Conservation (phyloP, 37 sponge, comb jelly and placozoan genomes). For the Geodia barretti region DNA sequence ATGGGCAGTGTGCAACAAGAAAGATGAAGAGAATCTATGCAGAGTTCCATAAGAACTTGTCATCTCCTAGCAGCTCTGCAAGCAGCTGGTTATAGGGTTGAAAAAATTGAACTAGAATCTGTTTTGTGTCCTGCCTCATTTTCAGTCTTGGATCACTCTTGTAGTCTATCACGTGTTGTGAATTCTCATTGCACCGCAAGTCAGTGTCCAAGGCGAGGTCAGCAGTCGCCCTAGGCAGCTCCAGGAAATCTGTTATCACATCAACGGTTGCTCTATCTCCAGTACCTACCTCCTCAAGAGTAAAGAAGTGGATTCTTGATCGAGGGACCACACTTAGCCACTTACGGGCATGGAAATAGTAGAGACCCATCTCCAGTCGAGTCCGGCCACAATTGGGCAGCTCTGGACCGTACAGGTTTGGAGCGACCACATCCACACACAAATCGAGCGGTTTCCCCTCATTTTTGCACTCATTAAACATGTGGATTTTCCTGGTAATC, state of each 20-base stretch:
- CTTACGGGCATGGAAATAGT: constrained; percentile 35
- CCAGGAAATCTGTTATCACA: too few relatives aligned
- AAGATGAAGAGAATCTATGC: not conserved
- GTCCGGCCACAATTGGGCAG: constrained; percentile 18
- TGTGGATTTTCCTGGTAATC: not conserved
- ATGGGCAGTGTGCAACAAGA: not conserved
- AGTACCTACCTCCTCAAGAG: constrained; percentile 34
- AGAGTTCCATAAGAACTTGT: constrained; percentile 6
- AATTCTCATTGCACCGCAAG: not conserved
- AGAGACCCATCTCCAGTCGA: constrained; percentile 27
- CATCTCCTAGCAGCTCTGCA: constrained; percentile 10
- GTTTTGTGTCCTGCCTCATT: constrained; percentile 46
- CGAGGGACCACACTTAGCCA: constrained; percentile 53
- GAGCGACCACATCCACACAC: constrained; percentile 3
- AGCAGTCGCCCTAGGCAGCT: too few relatives aligned
- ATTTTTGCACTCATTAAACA: constrained; percentile 28
- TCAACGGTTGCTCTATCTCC: too few relatives aligned
- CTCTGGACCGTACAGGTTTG: constrained; percentile 4
- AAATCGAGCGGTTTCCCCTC: not conserved
- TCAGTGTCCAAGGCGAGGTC: too few relatives aligned
- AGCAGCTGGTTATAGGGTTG: constrained; percentile 27
- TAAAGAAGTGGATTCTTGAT: constrained; percentile 27
- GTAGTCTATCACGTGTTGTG: constrained; percentile 8
- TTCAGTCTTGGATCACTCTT: constrained; percentile 8
- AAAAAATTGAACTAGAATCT: constrained; percentile 22